These are phyloP conservation scores for Subanguina moxae DNA, from an alignment of 1,140 invertebrate species.

Conservation along the genomic window DNA sequence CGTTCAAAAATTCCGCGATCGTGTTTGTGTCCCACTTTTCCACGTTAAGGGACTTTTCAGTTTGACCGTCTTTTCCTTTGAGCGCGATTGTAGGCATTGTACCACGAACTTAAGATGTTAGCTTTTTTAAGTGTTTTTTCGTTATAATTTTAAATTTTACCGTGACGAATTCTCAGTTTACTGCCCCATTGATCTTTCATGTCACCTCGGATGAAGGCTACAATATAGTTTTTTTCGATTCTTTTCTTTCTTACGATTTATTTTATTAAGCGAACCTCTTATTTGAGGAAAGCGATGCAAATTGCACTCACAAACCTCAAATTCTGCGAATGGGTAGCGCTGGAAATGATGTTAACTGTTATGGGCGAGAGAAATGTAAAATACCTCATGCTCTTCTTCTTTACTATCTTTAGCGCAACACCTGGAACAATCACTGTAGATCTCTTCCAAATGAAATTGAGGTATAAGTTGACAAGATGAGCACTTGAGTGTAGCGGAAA, in stretches of 20 bases:
- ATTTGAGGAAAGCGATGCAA: constrained; percentile 55
- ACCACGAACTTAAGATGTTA: constrained; percentile 39
- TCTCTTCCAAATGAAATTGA: constrained; percentile 47
- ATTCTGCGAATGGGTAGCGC: constrained; percentile 51
- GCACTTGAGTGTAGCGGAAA: constrained; percentile 48
- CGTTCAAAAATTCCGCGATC: constrained; percentile 52
- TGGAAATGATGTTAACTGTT: constrained; percentile 27
- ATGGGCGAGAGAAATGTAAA: background rate
- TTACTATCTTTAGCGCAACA: constrained; percentile 49
- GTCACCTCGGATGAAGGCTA: constrained; percentile 53
- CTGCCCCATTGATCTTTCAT: constrained; percentile 55
- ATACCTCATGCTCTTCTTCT: constrained; percentile 48
- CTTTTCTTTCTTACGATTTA: constrained; percentile 12
- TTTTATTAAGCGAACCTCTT: constrained; percentile 36
- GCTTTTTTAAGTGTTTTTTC: background rate
- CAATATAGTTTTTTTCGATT: constrained; percentile 23
- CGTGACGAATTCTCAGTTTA: constrained; percentile 46
- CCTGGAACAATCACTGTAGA: constrained; percentile 47
- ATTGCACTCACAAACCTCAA: constrained; percentile 57
- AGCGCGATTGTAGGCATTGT: constrained; percentile 52
- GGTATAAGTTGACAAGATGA: constrained; percentile 44
- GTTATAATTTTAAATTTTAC: background rate
- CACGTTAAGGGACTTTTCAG: constrained; percentile 52
- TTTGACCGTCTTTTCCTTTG: constrained; percentile 40
- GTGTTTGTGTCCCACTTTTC: constrained; percentile 57